Base-by-base conservation (phyloP, 2,888 invertebrate species). In the Lithosia quadra region DNA sequence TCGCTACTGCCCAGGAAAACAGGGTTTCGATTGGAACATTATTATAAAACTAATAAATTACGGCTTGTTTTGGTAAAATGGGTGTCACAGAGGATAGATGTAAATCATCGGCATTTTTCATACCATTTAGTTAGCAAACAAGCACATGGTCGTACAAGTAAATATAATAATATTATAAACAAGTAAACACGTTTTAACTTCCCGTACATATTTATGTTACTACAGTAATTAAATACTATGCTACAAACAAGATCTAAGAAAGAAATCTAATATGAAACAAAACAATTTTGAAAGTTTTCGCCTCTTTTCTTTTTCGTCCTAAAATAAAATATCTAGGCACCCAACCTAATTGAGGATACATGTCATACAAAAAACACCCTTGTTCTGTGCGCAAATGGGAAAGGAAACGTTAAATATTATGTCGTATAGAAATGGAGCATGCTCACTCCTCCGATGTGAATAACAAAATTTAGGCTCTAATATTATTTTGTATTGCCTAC, bases 321-420 rank as follows among this genome's bases (percentile, higher is more conserved):
- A 36, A 15, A 36, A 60, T 22, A 22, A 36, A 15, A 3, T n/a
- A n/a, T n/a, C n/a, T 22, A 36, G 15, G 21, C 36, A 36, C 21
- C 36, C 21, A 22, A 36, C 36, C 8, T 60, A 60, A 36, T 60
- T 60, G 59, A 60, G 59, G 34, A 15, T 21, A 36, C 34, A 59
- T 59, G 59, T 59, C 8, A 18, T 10, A 13, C 28, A 33, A 36
- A 59, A 59, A 36, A 8, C 3, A 36, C 13, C 21, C 34, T 22
- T 21, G 13, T 36, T 59, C 3, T 59, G 22, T 59, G 21, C 13
- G 34, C 15, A 15, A 8, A 21, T 1, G 49, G n/a, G 9, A 49
- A 49, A 49, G 18, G n/a, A 49, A 18, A 43, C 18, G 43, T 43
- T 43, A 43, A 43, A 9, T n/a, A n/a, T n/a, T n/a, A 49, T 49